Percentiles rank a stretch among this genome's conserved stretches.
These are phyloP conservation scores for Emys orbicularis DNA, from an alignment of 2,797 vertebrate genomes.

Conservation along the genomic window DNA sequence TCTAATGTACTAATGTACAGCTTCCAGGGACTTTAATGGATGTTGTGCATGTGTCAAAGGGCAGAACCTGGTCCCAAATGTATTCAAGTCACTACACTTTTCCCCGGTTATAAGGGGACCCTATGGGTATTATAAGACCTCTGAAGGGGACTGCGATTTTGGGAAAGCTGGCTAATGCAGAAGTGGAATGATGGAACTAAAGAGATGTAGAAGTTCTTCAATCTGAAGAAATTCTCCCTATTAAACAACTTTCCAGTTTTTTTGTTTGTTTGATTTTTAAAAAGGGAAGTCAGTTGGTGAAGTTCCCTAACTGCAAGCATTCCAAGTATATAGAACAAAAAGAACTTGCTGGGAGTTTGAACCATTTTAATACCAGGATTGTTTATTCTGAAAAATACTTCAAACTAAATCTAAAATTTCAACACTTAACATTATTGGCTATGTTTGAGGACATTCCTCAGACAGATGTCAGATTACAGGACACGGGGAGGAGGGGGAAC, in stretches of 20 bases:
- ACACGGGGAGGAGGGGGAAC: background rate
- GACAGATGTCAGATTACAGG: background rate
- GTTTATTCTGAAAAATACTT: background rate
- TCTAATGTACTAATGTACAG: background rate
- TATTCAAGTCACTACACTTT: background rate
- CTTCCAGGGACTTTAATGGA: background rate
- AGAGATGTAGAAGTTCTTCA: background rate
- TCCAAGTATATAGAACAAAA: background rate
- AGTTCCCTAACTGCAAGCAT: background rate
- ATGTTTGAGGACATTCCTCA: background rate
- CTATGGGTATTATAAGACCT: background rate
- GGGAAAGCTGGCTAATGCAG: background rate
- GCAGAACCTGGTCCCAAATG: background rate
- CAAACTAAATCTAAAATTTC: background rate
- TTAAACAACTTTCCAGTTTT: too few relatives aligned
- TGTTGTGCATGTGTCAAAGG: background rate
- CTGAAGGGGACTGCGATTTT: fast-evolving
- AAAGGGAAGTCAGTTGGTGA: background rate
- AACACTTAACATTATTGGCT: background rate
- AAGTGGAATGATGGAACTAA: background rate
- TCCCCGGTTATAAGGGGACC: background rate
- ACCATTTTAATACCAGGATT: background rate
- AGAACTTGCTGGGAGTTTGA: background rate
- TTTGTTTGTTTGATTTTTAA: background rate
- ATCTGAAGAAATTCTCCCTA: background rate